phyloP scores from a whole-genome alignment of 35 echinoderm and acorn worm genomes.

The Patiria miniata region DNA sequence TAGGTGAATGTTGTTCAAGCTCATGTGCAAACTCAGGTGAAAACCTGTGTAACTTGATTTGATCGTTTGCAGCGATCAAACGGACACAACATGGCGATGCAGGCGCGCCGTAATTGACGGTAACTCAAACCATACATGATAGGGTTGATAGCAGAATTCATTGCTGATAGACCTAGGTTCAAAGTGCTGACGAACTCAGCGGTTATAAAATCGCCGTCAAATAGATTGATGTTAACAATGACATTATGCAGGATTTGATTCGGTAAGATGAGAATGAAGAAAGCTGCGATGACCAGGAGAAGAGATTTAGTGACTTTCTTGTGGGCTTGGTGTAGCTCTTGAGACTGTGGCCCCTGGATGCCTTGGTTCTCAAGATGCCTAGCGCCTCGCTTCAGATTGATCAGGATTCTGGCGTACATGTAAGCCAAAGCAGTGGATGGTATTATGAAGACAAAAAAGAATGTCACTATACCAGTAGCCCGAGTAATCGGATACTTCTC shows the following conservation, averaged over 20 bases:
- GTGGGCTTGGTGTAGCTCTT: slow-evolving; percentile 2
- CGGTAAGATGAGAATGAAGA: background rate
- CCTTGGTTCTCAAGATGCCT: background rate
- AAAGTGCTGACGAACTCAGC: background rate
- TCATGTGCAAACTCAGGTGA: too few species aligned
- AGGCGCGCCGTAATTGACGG: background rate
- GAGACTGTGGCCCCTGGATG: slow-evolving; percentile 4
- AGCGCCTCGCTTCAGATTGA: slow-evolving; percentile 5
- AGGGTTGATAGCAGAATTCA: slow-evolving; percentile 2
- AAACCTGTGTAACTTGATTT: background rate
- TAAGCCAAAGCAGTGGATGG: background rate
- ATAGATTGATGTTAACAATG: background rate
- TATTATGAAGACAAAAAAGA: background rate
- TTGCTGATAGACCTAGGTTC: too few species aligned
- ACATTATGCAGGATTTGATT: background rate
- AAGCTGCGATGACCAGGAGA: background rate
- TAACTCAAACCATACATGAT: background rate
- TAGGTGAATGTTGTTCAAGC: too few species aligned
- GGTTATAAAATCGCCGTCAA: background rate
- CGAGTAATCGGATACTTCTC: background rate
- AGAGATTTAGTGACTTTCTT: slow-evolving; percentile 16
- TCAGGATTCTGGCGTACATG: background rate
- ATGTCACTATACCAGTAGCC: background rate
- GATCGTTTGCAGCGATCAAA: background rate
- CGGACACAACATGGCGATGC: background rate